Conservation (phyloP, 2,888 invertebrate species). For the Apotomis betuletana region DNA sequence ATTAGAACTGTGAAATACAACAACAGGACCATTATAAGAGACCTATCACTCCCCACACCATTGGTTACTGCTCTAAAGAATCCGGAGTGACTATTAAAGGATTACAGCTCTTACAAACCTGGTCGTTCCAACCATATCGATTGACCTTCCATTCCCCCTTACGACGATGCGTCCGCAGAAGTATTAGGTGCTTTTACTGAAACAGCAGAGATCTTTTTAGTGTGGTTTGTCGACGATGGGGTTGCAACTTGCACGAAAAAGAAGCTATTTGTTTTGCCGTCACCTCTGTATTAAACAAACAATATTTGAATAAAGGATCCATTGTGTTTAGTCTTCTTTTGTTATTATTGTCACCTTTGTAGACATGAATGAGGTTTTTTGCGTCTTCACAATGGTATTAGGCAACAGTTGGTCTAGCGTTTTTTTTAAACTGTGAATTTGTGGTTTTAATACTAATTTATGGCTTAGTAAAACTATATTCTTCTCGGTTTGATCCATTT, state of each 20-base stretch:
- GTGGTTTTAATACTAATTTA: constrained; percentile 41
- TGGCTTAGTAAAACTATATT: constrained; percentile 35
- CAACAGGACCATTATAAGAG: constrained; percentile 49
- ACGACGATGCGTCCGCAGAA: neutral
- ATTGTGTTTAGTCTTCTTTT: constrained; percentile 73
- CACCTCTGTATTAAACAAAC: constrained; percentile 80
- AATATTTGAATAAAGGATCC: constrained; percentile 75
- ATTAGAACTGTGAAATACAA: constrained; percentile 75
- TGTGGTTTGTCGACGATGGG: constrained; percentile 56
- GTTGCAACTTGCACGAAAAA: constrained; percentile 61
- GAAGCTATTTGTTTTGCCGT: constrained; percentile 78
- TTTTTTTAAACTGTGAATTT: constrained; percentile 43
- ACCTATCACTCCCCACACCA: constrained; percentile 45
- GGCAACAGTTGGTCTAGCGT: constrained; percentile 64
- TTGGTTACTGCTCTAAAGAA: constrained; percentile 44
- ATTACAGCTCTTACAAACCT: constrained; percentile 49
- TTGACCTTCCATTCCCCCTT: constrained; percentile 8
- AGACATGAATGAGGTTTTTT: constrained; percentile 60
- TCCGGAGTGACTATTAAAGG: constrained; percentile 20
- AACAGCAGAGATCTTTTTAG: constrained; percentile 12
- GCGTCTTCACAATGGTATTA: constrained; percentile 53
- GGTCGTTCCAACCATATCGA: constrained; percentile 45
- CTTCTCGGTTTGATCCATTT: constrained; percentile 21
- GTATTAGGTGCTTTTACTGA: neutral
- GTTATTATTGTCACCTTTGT: constrained; percentile 77